Evolutionary conservation across 1,140 invertebrate genomes (phyloP).

Genomic region (Metopolophium dirhodum): DNA sequence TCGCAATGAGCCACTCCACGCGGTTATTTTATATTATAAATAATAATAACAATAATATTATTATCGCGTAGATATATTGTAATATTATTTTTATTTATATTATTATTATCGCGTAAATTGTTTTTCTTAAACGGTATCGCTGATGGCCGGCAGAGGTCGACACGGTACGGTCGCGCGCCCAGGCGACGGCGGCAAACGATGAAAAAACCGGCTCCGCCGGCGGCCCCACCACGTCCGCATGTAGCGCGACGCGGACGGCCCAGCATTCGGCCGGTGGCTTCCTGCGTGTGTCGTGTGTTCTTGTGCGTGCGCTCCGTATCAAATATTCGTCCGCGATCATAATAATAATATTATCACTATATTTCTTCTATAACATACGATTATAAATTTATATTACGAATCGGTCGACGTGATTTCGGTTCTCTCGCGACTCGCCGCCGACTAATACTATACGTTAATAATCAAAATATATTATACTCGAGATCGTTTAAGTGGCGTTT

Average conservation of each 20-base stretch:
- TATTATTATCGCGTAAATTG: neutral
- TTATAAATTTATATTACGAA: neutral
- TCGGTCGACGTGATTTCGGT: neutral
- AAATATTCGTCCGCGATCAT: neutral
- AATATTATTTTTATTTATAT: too few relatives aligned
- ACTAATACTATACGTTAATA: neutral
- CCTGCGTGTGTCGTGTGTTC: constrained; percentile 13
- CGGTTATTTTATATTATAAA: neutral
- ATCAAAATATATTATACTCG: neutral
- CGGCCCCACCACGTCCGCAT: constrained; percentile 51
- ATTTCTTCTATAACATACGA: neutral
- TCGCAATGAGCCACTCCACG: neutral
- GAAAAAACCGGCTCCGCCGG: constrained; percentile 48
- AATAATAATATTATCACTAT: neutral
- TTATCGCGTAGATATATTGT: neutral
- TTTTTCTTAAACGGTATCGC: neutral
- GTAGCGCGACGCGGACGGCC: constrained; percentile 20
- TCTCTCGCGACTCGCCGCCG: neutral
- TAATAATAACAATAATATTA: neutral
- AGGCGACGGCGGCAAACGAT: neutral
- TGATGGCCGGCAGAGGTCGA: constrained; percentile 1
- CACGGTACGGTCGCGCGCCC: constrained; percentile 38
- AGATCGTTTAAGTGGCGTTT: neutral
- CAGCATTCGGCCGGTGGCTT: constrained; percentile 48
- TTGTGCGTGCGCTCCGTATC: neutral